Evolutionary conservation across 2,113 vertebrate species (phyloP).

Genomic region (Colinus virginianus): DNA sequence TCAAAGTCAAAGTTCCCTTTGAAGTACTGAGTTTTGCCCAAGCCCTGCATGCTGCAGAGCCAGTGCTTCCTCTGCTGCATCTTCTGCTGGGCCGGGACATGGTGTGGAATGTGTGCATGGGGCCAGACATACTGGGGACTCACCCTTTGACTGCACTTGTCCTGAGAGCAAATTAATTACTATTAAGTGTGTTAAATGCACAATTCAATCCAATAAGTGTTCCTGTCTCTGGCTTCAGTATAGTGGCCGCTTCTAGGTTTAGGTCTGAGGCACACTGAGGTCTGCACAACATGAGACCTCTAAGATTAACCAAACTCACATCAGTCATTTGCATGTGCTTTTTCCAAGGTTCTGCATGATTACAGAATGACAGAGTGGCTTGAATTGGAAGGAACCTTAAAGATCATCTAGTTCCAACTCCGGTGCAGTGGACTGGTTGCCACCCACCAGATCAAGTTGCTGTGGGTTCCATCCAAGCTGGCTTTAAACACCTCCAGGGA

Average conservation of each 20-base stretch:
- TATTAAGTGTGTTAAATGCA: fast-evolving
- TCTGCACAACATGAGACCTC: neutral
- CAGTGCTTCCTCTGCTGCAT: fast-evolving
- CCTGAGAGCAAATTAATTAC: neutral
- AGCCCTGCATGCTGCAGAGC: neutral
- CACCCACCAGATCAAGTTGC: neutral
- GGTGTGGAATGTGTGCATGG: fast-evolving
- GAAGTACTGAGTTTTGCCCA: neutral
- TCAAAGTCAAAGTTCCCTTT: slow-evolving; percentile 58
- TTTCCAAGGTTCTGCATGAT: neutral
- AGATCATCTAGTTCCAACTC: neutral
- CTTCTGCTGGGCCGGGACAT: neutral
- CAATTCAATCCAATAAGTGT: neutral
- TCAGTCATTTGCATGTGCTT: neutral
- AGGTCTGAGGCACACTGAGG: neutral
- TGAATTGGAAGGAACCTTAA: neutral
- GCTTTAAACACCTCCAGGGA: neutral
- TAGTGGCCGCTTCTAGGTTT: neutral
- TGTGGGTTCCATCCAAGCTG: neutral
- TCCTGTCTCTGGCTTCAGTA: slow-evolving; percentile 17
- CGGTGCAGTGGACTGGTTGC: neutral
- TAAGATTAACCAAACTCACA: neutral
- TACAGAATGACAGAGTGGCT: neutral
- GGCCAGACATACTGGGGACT: fast-evolving
- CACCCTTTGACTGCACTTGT: neutral